Evolutionary conservation across 2,113 vertebrate genomes (phyloP), one percentile per base, ranked within the genome.

Genomic region (Chinchilla lanigera): DNA sequence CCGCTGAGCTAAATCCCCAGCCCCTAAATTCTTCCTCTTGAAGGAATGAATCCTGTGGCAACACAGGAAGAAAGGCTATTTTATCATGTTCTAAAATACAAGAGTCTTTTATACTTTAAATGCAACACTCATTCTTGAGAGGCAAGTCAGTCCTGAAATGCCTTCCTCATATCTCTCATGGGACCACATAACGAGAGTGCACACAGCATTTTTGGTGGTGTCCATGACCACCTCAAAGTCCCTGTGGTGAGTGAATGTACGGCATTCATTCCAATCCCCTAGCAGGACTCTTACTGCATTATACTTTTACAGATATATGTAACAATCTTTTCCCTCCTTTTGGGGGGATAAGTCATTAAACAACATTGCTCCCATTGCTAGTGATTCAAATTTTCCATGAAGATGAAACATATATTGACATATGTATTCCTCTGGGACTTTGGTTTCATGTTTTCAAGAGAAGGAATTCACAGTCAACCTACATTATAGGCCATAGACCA

Each of bases 401-500:
- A 95, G 54, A 84, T 63, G 47, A 71, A 93, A 93, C 73, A 50
- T 50, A 50, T 78, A 50, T 78, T 33, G 44, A 24, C 12, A 80
- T 17, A 60, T 38, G 28, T 84, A 88, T 94, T 89, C 61, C 56
- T 90, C 33, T 85, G 81, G 82, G 71, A 77, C 52, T 69, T 85
- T 73, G 65, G 60, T 93, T 94, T 94, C 63, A 82, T 78, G 87
- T 11, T 52, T 95, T 81, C 58, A 83, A 93, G 61, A 77, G 63
- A 75, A 93, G 60, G 69, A 92, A 96, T 97, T 95, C 77, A 87
- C 5, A 71, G 73, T 94, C 50, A 41, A 82, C 69, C 93, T 81
- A 58, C 35, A 85, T 96, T 92, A 61, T 35, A 88, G 81, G 87
- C 58, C 71, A 88, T 56, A 87, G 50, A 28, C 7, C 9, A 84